A percentile compares a stretch with the other conserved stretches of the same genome.
Evolutionary conservation across 2,113 vertebrate genomes (phyloP).

Genomic region (Aldabrachelys gigantea): DNA sequence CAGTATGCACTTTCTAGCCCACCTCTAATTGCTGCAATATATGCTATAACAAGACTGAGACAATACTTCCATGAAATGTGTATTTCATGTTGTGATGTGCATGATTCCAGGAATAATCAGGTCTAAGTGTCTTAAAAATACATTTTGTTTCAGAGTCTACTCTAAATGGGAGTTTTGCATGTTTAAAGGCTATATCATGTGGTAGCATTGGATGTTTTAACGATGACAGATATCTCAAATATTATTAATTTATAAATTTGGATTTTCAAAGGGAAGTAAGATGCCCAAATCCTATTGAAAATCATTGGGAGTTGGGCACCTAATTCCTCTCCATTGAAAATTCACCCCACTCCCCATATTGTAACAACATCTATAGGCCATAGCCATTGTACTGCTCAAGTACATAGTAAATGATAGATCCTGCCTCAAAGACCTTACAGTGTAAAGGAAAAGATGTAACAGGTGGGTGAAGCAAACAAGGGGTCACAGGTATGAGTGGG

Average conservation of each 20-base stretch:
- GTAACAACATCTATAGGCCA: neutral
- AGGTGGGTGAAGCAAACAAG: neutral
- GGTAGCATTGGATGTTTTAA: constrained; percentile 44
- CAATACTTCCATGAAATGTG: neutral
- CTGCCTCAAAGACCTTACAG: neutral
- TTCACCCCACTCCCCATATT: neutral
- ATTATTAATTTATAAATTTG: constrained; percentile 4
- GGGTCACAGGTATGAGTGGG: neutral
- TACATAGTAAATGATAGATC: neutral
- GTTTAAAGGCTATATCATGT: neutral
- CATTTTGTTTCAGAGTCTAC: neutral
- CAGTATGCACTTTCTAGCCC: neutral
- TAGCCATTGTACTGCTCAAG: constrained; percentile 13
- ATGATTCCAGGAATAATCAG: constrained; percentile 2
- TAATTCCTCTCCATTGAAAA: constrained; percentile 20
- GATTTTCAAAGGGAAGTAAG: constrained; percentile 27
- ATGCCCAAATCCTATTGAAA: constrained; percentile 7
- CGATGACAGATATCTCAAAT: constrained; percentile 44
- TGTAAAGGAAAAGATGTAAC: constrained; percentile 14
- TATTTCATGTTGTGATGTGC: neutral
- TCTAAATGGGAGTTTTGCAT: constrained; percentile 23
- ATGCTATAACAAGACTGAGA: neutral
- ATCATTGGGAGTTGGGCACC: neutral
- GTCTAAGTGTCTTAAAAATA: neutral
- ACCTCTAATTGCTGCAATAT: neutral